Evolutionary conservation across 1,140 invertebrate genomes (phyloP).

Genomic region (Riptortus pedestris): DNA sequence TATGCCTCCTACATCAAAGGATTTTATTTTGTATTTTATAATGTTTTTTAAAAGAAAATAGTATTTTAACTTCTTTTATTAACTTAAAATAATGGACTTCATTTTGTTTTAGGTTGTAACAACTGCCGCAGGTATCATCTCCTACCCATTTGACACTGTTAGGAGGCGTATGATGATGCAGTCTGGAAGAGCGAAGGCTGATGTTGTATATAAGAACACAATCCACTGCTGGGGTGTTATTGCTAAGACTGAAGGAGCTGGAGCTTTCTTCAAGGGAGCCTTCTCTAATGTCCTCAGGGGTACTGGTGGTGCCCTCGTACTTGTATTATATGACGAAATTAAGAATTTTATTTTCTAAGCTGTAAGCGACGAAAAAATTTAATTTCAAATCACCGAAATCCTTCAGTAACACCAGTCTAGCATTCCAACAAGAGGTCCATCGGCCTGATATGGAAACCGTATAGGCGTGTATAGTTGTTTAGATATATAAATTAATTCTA

Average conservation of each 20-base stretch:
- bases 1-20: no score
- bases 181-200: conserved; percentile 53
- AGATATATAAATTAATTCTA: neutral
- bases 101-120: conserved; percentile 57
- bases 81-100: no score
- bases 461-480: neutral
- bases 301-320: conserved; percentile 65
- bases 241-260: conserved; percentile 49
- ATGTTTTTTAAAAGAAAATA: no score
- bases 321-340: conserved; percentile 69
- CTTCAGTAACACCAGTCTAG: neutral
- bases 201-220: conserved; percentile 62
- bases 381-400: conserved; percentile 9
- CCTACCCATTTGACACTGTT: conserved; percentile 83
- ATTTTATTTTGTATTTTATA: no score
- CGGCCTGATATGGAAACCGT: neutral
- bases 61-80: no score
- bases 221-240: conserved; percentile 62
- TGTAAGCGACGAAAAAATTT: neutral
- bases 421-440: neutral
- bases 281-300: conserved; percentile 69
- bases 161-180: conserved; percentile 87
- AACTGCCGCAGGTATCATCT: conserved; percentile 64
- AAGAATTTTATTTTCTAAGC: conserved; percentile 46
- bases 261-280: conserved; percentile 71